Evolutionary conservation across 2,113 vertebrate species (phyloP), one percentile per base, ranked within the genome.

Genomic region (Gobio gobio): DNA sequence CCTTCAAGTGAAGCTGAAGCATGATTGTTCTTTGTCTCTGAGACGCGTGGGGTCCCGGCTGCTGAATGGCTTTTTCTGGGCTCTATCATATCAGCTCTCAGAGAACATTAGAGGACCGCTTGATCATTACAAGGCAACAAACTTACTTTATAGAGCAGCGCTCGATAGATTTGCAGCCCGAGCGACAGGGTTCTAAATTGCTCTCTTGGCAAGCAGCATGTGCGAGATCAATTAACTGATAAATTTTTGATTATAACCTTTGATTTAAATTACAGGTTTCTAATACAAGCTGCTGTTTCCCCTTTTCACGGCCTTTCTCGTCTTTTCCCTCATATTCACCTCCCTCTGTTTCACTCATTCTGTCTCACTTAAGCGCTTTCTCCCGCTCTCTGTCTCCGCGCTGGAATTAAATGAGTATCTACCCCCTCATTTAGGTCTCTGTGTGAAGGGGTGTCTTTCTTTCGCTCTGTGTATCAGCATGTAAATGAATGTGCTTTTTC

Each of bases 141-240:
- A 86, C 83, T 85, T 87, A 86, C 89, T 91, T 86, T 86, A 87
- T 90, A 86, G 87, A 85, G 83, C 82, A 88, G 82, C n/a, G 87
- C 85, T 89, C 78, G 66, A 86, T 83, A 84, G 40, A 76, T 13
- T 45, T 82, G 29, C 76, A 87, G 26, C 26, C 29, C 33, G 24
- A 61, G 51, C 49, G 72, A 87, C 87, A 47, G 72, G 64, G 72
- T 82, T 87, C 84, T 72, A 78, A 92, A 89, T 90, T 64, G 77
- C 77, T 61, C 72, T 89, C 87, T 86, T 88, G 63, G 89, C 85
- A 89, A 92, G 89, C 81, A 59, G 22, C 83, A 86, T 86, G 89
- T 83, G 76, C 51, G 79, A 92, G 87, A 94, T 94, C 93, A 93
- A 93, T 94, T 92, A 92, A 89, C 91, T 90, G 87, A 91, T 95